A percentile compares a stretch with the other conserved stretches of the same genome.
Conservation (phyloP, 1,140 invertebrate genomes). For the Phortica variegata region DNA sequence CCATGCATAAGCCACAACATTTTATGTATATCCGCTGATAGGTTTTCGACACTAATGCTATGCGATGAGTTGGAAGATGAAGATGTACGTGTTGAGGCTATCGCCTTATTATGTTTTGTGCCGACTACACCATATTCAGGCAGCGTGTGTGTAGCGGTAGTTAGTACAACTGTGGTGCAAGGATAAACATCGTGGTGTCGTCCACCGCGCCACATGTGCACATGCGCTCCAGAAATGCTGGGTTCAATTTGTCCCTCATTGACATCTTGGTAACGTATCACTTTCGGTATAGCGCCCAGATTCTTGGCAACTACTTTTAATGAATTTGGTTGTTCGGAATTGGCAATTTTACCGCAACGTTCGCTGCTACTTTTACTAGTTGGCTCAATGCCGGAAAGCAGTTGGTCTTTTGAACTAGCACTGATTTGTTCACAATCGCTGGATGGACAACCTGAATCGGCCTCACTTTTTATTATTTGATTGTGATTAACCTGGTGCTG, state of each 20-base stretch:
- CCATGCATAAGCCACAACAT: conserved; percentile 53
- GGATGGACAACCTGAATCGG: conserved; percentile 49
- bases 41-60: conserved; percentile 45
- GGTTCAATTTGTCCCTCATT: conserved; percentile 20
- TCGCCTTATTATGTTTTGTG: conserved; percentile 17
- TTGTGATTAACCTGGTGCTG: conserved; percentile 6
- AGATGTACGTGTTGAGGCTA: conserved; percentile 34
- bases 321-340: conserved; percentile 38
- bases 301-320: conserved; percentile 56
- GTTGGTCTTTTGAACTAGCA: conserved; percentile 66
- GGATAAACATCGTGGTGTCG: neutral
- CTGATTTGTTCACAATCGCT: conserved; percentile 61
- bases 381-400: conserved; percentile 59
- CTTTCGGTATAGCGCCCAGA: conserved; percentile 74
- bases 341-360: conserved; percentile 5
- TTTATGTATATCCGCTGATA: conserved; percentile 51
- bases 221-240: conserved; percentile 4
- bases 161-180: neutral
- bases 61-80: conserved; percentile 47
- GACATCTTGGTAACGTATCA: conserved; percentile 45
- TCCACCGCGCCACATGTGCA: conserved; percentile 23
- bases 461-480: conserved; percentile 37
- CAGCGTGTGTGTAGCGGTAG: conserved; percentile 3
- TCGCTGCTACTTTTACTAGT: conserved; percentile 29
- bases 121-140: conserved; percentile 27